Base-by-base conservation (phyloP, 1,140 invertebrate genomes). In the Centruroides sculpturatus region DNA sequence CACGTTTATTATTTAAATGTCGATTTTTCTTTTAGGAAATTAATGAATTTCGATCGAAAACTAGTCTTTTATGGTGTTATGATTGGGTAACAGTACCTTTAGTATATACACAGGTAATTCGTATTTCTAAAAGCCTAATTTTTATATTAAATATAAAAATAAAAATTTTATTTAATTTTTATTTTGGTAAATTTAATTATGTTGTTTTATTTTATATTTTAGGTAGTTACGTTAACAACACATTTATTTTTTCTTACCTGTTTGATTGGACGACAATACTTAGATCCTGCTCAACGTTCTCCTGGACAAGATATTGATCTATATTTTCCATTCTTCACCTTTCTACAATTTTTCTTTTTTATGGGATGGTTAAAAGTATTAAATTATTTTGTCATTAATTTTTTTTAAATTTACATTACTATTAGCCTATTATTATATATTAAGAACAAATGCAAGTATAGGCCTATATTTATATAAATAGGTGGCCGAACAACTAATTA, bases 211-310 rank as follows among this genome's bases (percentile, higher is more conserved):
- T 41, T 41, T 50, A 34, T 53, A 12, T 80, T 23, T 58, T 75
- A 93, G 89, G 90, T 94, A 54, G 91, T 94, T 13, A 92, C 91
- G 7, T 75, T 94, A 63, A 87, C 89, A 6, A 77, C 93, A 23
- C 93, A 94, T 69, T 85, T 86, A 10, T 95, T 92, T 72, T 94
- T 95, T 72, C 80, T 92, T 65, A 87, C 91, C 60, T 84, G 89
- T 46, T 74, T 92, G 34, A 79, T 92, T 69, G 88, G 87, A 5
- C 77, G 85, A 41, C 89, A 92, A 74, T 85, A 88, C 73, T 80
- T 94, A 53, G 77, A 82, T 0, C 78, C 80, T 2, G 55, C 53
- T 3, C 65, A 74, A 49, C 64, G 62, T 10, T 70, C 66, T 55
- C 35, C 49, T 3, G 58, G 57, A 3, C 66, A 69, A 47, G 64